A percentile compares a stretch with the other conserved stretches of the same genome.
Conservation (phyloP, 1,140 invertebrate genomes). For the Galleria mellonella region DNA sequence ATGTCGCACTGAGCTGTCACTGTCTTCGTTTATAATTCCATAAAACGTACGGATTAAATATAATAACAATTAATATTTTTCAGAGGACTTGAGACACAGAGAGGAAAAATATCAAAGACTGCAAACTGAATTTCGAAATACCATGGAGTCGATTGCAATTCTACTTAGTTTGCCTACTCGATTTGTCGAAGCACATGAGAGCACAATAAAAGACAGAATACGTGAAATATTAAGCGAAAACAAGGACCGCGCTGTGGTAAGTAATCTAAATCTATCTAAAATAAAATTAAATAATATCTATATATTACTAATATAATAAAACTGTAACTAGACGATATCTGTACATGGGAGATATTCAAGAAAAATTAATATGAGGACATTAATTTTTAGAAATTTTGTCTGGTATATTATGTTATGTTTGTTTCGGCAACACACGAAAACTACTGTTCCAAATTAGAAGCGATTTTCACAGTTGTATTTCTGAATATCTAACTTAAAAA, state of each 20-base stretch:
- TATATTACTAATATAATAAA: too few relatives aligned
- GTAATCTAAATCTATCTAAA: constrained; percentile 20
- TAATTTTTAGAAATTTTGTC: too few relatives aligned
- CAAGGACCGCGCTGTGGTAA: constrained; percentile 83
- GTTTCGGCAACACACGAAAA: too few relatives aligned
- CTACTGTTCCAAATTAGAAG: too few relatives aligned
- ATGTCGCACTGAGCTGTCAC: too few relatives aligned
- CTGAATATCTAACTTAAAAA: too few relatives aligned
- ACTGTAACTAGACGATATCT: too few relatives aligned
- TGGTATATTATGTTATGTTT: too few relatives aligned
- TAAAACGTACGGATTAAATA: not conserved
- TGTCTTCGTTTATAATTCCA: too few relatives aligned
- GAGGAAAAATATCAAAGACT: constrained; percentile 81
- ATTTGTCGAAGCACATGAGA: constrained; percentile 84
- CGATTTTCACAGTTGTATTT: too few relatives aligned
- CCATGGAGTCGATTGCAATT: constrained; percentile 80
- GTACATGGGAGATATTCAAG: too few relatives aligned
- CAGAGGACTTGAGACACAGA: constrained; percentile 81
- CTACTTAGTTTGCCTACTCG: constrained; percentile 79
- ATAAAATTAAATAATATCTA: not conserved
- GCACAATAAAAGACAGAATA: constrained; percentile 84
- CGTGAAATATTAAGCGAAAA: constrained; percentile 83
- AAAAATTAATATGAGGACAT: too few relatives aligned
- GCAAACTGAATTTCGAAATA: constrained; percentile 79
- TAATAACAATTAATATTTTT: constrained; percentile 21